Evolutionary conservation across 2,113 vertebrate genomes (phyloP).

Genomic region (Cheirogaleus medius): DNA sequence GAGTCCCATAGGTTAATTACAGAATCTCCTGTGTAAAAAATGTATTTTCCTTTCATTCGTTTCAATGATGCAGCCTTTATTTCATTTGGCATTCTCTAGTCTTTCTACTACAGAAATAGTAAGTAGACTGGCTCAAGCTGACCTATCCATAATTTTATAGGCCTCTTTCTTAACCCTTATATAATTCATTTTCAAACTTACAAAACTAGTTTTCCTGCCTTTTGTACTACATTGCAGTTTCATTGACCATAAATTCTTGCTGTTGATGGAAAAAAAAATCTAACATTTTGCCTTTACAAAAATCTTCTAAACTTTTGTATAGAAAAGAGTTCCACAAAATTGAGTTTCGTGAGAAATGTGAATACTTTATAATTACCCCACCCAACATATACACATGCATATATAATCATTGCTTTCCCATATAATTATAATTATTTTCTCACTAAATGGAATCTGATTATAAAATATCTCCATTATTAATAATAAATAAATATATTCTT

Average conservation of each 20-base stretch:
- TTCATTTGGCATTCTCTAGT: constrained; percentile 41
- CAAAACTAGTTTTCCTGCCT: neutral
- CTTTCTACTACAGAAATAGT: constrained; percentile 53
- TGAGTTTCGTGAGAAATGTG: neutral
- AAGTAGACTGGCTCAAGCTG: constrained; percentile 24
- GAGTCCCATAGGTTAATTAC: constrained; percentile 73
- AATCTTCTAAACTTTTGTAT: neutral
- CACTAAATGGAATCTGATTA: neutral
- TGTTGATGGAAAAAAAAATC: neutral
- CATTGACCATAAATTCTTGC: constrained; percentile 40
- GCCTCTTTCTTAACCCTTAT: constrained; percentile 4
- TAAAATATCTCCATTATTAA: neutral
- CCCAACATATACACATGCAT: neutral
- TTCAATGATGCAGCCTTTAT: constrained; percentile 43
- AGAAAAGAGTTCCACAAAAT: constrained; percentile 22
- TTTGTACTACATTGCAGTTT: constrained; percentile 1
- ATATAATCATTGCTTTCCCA: neutral
- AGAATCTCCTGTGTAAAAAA: constrained; percentile 57
- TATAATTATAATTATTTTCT: constrained; percentile 15
- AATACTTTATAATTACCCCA: neutral
- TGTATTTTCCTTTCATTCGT: constrained; percentile 49
- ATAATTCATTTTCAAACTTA: constrained; percentile 42
- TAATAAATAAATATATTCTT: neutral
- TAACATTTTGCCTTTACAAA: constrained; percentile 20
- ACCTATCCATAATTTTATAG: constrained; percentile 40